phyloP scores from a whole-genome alignment of 2,113 vertebrate species.

The Malurus alboscapulatus region DNA sequence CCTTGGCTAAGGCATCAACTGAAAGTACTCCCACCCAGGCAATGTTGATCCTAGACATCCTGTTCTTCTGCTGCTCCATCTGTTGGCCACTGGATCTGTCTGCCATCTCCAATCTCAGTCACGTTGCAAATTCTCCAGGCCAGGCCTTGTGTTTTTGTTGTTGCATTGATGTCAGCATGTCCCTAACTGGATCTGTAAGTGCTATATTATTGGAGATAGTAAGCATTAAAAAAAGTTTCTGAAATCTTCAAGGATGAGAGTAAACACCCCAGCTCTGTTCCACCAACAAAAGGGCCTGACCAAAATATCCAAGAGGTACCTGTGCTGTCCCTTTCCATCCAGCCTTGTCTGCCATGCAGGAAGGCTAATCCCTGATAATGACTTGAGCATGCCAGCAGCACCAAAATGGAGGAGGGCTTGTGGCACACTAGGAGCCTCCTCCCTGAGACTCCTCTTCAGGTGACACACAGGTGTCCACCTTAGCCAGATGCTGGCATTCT shows the following conservation, averaged over 20 bases:
- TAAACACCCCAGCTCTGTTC: not conserved
- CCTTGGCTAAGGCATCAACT: not conserved
- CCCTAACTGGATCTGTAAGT: not conserved
- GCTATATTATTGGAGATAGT: not conserved
- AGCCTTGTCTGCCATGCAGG: not conserved
- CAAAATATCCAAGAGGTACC: not conserved
- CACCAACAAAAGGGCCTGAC: not conserved
- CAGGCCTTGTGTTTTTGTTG: not conserved
- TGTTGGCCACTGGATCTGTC: not conserved
- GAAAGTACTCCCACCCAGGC: not conserved
- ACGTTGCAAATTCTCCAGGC: not conserved
- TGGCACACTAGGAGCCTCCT: not conserved
- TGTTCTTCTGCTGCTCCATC: not conserved
- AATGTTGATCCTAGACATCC: fast-evolving
- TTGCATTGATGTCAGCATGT: not conserved
- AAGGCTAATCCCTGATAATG: not conserved
- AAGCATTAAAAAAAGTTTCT: not conserved
- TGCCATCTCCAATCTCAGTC: not conserved
- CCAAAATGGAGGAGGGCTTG: not conserved
- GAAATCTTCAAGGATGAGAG: not conserved
- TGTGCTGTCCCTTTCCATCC: not conserved
- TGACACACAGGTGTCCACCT: not conserved
- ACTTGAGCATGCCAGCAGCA: not conserved
- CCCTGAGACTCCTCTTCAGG: not conserved
- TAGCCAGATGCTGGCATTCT: not conserved